Percentiles rank a stretch among this genome's conserved stretches.
These are phyloP conservation scores for Drosophila triauraria DNA, from an alignment of 1,140 invertebrate genomes.

Conservation along the genomic window DNA sequence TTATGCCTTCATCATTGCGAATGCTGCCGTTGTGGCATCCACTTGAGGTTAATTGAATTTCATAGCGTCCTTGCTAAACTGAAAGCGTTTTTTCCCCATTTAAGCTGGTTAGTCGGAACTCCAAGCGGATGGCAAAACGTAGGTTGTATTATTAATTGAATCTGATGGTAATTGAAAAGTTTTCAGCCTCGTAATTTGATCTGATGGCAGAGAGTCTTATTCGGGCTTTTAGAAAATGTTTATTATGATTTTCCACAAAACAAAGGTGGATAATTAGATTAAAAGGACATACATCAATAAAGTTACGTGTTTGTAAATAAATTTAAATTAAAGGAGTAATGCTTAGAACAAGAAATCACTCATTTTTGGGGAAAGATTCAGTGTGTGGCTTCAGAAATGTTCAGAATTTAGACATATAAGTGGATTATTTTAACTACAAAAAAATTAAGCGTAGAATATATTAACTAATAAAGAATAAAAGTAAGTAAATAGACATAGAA, in stretches of 20 bases:
- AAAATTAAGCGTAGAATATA: too few species aligned
- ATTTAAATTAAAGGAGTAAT: neutral
- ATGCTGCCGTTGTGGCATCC: constrained; percentile 55
- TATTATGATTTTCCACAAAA: neutral
- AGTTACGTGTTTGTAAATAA: neutral
- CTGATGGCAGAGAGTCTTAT: neutral
- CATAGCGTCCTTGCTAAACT: constrained; percentile 57
- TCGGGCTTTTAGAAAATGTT: neutral
- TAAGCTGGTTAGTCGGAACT: constrained; percentile 68
- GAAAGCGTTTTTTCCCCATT: constrained; percentile 71
- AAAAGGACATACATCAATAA: neutral
- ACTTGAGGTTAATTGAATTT: constrained; percentile 83
- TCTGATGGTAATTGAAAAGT: constrained; percentile 77
- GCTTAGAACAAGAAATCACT: neutral
- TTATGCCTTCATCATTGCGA: constrained; percentile 64
- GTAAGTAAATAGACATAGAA: too few species aligned
- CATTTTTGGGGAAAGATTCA: too few species aligned
- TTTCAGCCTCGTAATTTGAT: constrained; percentile 49
- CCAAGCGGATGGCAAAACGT: constrained; percentile 40
- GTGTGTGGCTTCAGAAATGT: too few species aligned
- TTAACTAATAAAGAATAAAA: too few species aligned
- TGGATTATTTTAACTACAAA: too few species aligned
- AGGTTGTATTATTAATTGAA: constrained; percentile 73
- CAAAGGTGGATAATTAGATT: neutral
- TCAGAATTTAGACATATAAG: too few species aligned